Evolutionary conservation across 2,113 vertebrate genomes (phyloP), one percentile per base, ranked within the genome.

Genomic region (Crotalus tigris): DNA sequence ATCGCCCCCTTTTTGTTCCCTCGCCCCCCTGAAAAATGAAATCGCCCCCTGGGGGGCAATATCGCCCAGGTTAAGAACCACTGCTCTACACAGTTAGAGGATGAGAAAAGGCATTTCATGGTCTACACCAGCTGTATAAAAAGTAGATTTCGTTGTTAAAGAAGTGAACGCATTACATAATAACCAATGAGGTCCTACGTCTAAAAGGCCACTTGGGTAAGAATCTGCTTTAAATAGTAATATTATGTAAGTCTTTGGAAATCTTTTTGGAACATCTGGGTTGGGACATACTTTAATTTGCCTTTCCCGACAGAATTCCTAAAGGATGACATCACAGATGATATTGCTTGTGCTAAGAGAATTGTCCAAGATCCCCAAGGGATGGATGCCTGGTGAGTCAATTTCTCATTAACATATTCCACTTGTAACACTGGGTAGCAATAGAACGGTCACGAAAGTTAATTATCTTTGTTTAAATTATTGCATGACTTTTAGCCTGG

Each of bases 301-400:
- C 29, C 64, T 69, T n/a, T 69, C 29, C 12, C 13, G 57, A 21
- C 86, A 92, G 91, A 21, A 21, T 88, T 92, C 29, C 6, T 0
- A 54, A 69, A 26, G 21, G 33, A 92, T 81, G 26, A 92, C 92
- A 92, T 92, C 64, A 46, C 23, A 39, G 53, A 85, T 85, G 92
- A 92, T 49, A 89, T 92, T n/a, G 8, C 0, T 24, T 92, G 92
- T 24, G 26, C 53, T 0, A 92, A 92, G 51, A 90, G 26, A 24
- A 17, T 92, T 5, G 92, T 89, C 5, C 53, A 10, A 24, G 91
- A 91, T 29, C 91, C 91, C 26, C 49, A 87, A 39, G 3, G 2
- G 81, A 91, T 91, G 55, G 0, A 15, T 85, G 92, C 87, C 64
- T 92, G 92, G 92, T 92, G 19, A 92, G 91, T 89, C 33, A 12